phyloP scores from a whole-genome alignment of 2,113 vertebrate species.

The Varanus komodoensis region DNA sequence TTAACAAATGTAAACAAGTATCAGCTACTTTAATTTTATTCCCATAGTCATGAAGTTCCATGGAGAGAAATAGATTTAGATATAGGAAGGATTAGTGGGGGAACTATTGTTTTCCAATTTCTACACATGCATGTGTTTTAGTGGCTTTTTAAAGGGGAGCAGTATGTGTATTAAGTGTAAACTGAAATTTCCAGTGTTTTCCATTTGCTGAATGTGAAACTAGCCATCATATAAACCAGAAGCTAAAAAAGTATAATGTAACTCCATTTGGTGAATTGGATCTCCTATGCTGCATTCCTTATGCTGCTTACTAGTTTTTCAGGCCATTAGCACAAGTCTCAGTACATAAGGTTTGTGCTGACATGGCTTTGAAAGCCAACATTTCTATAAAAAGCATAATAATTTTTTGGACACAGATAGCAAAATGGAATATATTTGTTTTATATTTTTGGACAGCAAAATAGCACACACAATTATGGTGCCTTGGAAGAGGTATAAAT shows the following conservation, averaged over 20 bases:
- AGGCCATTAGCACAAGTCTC: background rate
- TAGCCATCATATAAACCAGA: slow-evolving; percentile 42
- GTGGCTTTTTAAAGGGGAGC: slow-evolving; percentile 46
- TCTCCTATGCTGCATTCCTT: slow-evolving; percentile 43
- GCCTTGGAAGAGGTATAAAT: slow-evolving; percentile 50
- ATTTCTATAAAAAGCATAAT: slow-evolving; percentile 30
- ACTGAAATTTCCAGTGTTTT: slow-evolving; percentile 3
- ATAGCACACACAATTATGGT: slow-evolving; percentile 62
- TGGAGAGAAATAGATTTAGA: slow-evolving; percentile 42
- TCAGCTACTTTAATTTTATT: slow-evolving; percentile 16
- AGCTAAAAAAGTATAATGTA: slow-evolving; percentile 21
- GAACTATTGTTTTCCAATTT: slow-evolving; percentile 31
- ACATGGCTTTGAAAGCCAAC: slow-evolving; percentile 45
- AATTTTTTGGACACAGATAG: slow-evolving; percentile 29
- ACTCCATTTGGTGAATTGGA: slow-evolving; percentile 30
- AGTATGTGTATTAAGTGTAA: slow-evolving; percentile 15
- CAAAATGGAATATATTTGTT: slow-evolving; percentile 54
- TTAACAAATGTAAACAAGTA: slow-evolving; percentile 29
- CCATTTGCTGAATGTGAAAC: slow-evolving; percentile 53
- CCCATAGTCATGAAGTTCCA: slow-evolving; percentile 19
- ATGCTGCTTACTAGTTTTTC: slow-evolving; percentile 10
- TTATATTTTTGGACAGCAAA: slow-evolving; percentile 58
- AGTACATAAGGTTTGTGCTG: background rate
- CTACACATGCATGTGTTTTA: slow-evolving; percentile 47
- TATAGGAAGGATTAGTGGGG: slow-evolving; percentile 49